Evolutionary conservation across 2,888 invertebrate genomes (phyloP), one percentile per base, ranked within the genome.

Genomic region (Erynnis tages): DNA sequence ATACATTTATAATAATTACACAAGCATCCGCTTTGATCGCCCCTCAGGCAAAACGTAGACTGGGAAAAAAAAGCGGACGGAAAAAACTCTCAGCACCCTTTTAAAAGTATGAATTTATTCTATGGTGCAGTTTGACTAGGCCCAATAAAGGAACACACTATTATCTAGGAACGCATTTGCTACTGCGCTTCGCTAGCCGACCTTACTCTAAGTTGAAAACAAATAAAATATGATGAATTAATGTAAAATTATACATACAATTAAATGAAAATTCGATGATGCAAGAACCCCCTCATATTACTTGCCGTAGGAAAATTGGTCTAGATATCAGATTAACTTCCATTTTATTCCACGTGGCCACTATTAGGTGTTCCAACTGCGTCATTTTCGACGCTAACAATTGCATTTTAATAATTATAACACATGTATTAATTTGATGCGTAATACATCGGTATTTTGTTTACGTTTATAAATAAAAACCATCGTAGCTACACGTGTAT

Each of bases 401-500:
- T 2, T 30, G 29, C 29, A 30, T 30, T 11, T 32, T 14, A 32
- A 10, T 2, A 27, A 27, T 4, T 27, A 40, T 43, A 27, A 19
- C 38, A 46, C 53, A 30, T 37, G 37, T 29, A 53, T 53, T 34
- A 23, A 48, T 16, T 40, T 30, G 16, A 48, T 40, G 48, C 30
- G 48, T 32, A 48, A 40, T 48, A 40, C 40, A 23, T 16, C 7
- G 30, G 48, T 11, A 40, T 37, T 40, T 30, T 14, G 40, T 23
- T 13, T 16, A 21, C 14, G 10, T 34, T 17, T 25, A 34, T 37
- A 38, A 32, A 14, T 32, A 30, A 48, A 48, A 38, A 16, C 11
- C 23, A 25, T 6, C 55, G 55, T 35, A 57, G 48, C 57, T 47
- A 11, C 48, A 48, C 48, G 32, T 48, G 48, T 30, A 30, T n/a